Evolutionary conservation across 92 coral and sea anemone species (phyloP).

Genomic region (Actinernus sp.): DNA sequence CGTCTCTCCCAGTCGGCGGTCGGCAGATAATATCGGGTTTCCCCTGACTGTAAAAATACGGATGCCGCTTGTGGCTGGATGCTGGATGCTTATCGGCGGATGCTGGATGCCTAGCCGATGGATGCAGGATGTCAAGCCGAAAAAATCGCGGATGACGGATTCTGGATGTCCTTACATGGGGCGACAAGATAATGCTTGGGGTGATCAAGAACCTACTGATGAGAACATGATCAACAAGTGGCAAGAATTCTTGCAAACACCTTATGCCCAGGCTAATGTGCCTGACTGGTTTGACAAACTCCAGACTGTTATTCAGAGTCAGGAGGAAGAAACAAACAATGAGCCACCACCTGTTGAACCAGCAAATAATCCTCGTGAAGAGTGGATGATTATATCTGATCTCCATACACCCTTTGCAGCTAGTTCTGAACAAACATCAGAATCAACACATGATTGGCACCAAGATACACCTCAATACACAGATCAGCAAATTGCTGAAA

Average conservation of each 20-base stretch:
- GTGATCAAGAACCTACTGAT: slow-evolving; percentile 36
- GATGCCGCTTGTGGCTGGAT: too few species aligned
- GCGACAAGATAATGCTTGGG: slow-evolving; percentile 70
- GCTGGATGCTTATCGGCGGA: too few species aligned
- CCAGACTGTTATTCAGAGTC: slow-evolving; percentile 43
- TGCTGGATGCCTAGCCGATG: too few species aligned
- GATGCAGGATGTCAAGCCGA: too few species aligned
- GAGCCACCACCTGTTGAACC: slow-evolving; percentile 1
- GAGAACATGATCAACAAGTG: slow-evolving; percentile 6
- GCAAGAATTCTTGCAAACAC: slow-evolving; percentile 50
- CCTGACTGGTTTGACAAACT: slow-evolving; percentile 74
- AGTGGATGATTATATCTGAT: slow-evolving; percentile 61
- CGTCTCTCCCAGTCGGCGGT: too few species aligned
- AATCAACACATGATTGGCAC: slow-evolving; percentile 36
- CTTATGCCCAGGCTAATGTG: slow-evolving; percentile 37
- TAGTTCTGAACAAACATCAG: background rate
- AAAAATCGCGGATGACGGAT: too few species aligned
- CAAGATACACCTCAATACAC: slow-evolving; percentile 36
- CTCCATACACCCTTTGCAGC: slow-evolving; percentile 40
- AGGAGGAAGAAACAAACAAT: slow-evolving; percentile 44
- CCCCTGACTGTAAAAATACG: too few species aligned
- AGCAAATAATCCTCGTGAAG: slow-evolving; percentile 23
- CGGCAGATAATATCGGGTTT: too few species aligned
- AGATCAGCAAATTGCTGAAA: slow-evolving; percentile 58
- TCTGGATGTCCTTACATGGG: too few species aligned